Base-by-base conservation (phyloP, 1,140 invertebrate genomes). In the Wasmannia auropunctata region DNA sequence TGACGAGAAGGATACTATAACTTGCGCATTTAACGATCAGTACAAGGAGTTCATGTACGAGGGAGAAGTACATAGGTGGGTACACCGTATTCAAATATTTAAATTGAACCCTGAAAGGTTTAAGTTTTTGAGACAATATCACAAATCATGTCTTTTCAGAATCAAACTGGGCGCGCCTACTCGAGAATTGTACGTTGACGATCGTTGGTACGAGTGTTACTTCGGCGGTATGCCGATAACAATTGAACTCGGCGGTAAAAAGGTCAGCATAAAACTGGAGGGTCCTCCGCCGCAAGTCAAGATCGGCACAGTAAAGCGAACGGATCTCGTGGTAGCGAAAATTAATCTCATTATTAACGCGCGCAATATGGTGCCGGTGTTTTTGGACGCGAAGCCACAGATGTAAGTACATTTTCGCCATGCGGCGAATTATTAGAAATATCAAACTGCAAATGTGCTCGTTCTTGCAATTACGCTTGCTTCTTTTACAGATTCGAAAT, bases 131-230 rank as follows among this genome's bases (percentile, higher is more conserved):
- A n/a, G n/a, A n/a, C n/a, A n/a, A n/a, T 43, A 70, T 65, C 11
- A 14, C 0, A 43, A 74, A 46, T 96, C 85, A 91, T 88, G 4
- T 80, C 70, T 86, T 92, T 93, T 95, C 89, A 96, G 97, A 84
- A 97, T 99, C 43, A 96, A 97, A 89, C 97, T 99, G 86, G 99
- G 99, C 49, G 98, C 97, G 28, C 99, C 99, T 0, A 98, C 98
- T 0, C 96, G 98, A 74, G 99, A 99, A 94, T 95, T 99, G 1
- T 98, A 97, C 88, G 97, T 99, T 37, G 98, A 99, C 94, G 97
- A 97, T 25, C 95, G 96, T 43, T 98, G 97, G 96, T 99, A 98
- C 91, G 98, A 98, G 92, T 98, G 98, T 92, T 98, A 97, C 88
- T 99, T 99, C 94, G 98, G 98, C 69, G 98, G 98, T 4, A 97